Evolutionary conservation across 2,113 vertebrate species (phyloP), one percentile per base, ranked within the genome.

Genomic region (Struthidea cinerea): DNA sequence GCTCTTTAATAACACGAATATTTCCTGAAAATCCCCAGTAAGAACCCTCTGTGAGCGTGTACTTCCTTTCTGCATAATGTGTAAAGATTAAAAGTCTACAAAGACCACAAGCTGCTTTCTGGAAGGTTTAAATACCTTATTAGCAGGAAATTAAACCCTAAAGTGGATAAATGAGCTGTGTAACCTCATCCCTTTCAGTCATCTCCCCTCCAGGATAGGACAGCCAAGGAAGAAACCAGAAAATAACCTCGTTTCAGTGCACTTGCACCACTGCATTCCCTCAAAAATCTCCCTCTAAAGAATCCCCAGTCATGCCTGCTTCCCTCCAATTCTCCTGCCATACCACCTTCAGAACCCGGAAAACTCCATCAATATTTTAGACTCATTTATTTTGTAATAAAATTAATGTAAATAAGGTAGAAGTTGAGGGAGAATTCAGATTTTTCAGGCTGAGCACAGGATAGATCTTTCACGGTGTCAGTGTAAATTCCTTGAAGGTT

Each of bases 401-500:
- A 97, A 92, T 80, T 55, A 93, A 94, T 90, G 91, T 97, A 97
- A 97, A 96, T 97, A 97, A 94, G 95, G 73, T 93, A 91, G 80
- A 89, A 94, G 89, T 56, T 94, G 80, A 97, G 91, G 56, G 81
- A 94, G 87, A 74, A 52, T 50, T 93, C 47, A 56, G 89, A 96
- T 96, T 96, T 96, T 96, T 95, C 91, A 95, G 89, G 82, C 44
- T 35, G 82, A 89, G 41, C 69, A 22, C 26, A 10, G 89, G 92
- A 88, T 78, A 74, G 86, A 97, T 97, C 93, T 96, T 88, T 59
- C 49, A 90, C 77, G 59, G 75, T 83, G 68, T 16, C 69, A 79
- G 47, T 85, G 70, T 97, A 96, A 98, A 97, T 98, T 95, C 95
- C 92, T 81, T 30, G 68, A 95, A 97, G 97, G 96, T 97, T 97